A percentile compares a stretch with the other conserved stretches of the same genome.
Evolutionary conservation across 2,888 invertebrate genomes (phyloP).

Genomic region (Rhorus exstirpatorius): DNA sequence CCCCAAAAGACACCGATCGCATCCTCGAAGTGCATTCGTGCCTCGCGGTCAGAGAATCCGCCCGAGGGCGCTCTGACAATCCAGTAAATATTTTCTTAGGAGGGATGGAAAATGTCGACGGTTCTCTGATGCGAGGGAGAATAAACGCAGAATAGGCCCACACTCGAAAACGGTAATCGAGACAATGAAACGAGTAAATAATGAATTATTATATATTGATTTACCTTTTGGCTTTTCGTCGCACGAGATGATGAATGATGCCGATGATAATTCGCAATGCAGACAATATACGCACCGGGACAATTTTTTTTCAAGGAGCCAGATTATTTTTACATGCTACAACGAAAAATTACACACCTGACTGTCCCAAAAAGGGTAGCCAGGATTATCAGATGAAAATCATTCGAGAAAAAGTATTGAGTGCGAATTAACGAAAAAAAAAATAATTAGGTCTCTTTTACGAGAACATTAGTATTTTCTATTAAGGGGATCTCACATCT

Average conservation of each 20-base stretch:
- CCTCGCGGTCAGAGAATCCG: background rate
- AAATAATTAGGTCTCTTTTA: too few species aligned
- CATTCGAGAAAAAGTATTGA: too few species aligned
- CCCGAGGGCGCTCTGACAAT: background rate
- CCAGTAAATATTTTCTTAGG: constrained; percentile 52
- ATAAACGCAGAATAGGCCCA: background rate
- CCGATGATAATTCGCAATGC: too few species aligned
- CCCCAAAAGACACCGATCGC: constrained; percentile 39
- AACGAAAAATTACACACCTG: too few species aligned
- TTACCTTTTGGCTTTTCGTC: constrained; percentile 70
- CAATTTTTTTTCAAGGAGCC: background rate
- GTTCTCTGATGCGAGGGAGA: background rate
- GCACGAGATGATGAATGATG: too few species aligned
- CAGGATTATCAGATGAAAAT: too few species aligned
- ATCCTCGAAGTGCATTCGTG: constrained; percentile 16
- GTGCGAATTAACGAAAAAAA: too few species aligned
- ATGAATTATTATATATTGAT: constrained; percentile 73
- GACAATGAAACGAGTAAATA: constrained; percentile 74
- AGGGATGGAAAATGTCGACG: constrained; percentile 3
- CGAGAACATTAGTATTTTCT: too few species aligned
- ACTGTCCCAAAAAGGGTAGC: too few species aligned
- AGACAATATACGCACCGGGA: background rate
- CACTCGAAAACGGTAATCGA: constrained; percentile 44
- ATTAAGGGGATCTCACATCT: too few species aligned
- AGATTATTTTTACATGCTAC: too few species aligned